These are phyloP conservation scores for Arrhopalites spinosus DNA, from an alignment of 2,888 invertebrate genomes.

Conservation along the genomic window DNA sequence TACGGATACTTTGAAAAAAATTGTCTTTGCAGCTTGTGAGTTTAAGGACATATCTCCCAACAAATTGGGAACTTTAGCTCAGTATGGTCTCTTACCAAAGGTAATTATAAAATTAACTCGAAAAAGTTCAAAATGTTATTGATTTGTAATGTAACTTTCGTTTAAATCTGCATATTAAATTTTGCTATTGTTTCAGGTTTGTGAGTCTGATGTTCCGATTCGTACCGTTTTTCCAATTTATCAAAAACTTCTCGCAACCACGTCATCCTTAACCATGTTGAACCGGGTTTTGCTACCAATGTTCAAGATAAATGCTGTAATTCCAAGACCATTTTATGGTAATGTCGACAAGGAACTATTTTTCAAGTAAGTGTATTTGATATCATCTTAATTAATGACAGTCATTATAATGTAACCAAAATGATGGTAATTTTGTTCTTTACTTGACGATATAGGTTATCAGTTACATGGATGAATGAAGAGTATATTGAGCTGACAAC, in stretches of 20 bases:
- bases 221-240: background rate
- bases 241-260: background rate
- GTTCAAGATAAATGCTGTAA: background rate
- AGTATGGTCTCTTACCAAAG: constrained; percentile 16
- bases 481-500: background rate
- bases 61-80: constrained; percentile 4
- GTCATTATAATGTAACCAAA: too few species aligned
- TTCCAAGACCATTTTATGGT: constrained; percentile 17
- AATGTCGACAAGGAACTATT: constrained; percentile 19
- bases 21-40: background rate
- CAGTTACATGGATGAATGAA: constrained; percentile 14
- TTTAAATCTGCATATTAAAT: background rate
- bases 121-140: background rate
- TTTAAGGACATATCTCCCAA: background rate
- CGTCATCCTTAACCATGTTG: background rate
- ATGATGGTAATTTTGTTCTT: too few species aligned
- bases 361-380: constrained; percentile 3
- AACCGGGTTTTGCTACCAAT: constrained; percentile 5
- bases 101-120: background rate
- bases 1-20: background rate
- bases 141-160: background rate
- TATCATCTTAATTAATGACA: background rate
- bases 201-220: background rate
- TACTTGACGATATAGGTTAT: too few species aligned
- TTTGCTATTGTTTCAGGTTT: background rate